A percentile compares a stretch with the other conserved stretches of the same genome.
Evolutionary conservation across 2,113 vertebrate species (phyloP).

Genomic region (Cottus gobio): DNA sequence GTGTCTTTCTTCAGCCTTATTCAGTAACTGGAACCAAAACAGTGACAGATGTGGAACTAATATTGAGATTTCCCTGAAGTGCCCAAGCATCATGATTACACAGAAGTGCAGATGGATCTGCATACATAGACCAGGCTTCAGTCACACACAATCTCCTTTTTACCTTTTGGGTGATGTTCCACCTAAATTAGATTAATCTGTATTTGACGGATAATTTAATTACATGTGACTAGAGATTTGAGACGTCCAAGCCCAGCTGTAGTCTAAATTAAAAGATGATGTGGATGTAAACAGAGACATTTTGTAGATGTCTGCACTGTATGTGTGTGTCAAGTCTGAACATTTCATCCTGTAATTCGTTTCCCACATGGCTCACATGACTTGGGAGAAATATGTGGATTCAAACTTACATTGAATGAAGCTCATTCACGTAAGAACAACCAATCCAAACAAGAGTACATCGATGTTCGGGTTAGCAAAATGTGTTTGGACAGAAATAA

Average conservation of each 20-base stretch:
- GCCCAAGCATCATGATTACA: slow-evolving; percentile 8
- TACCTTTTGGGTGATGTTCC: slow-evolving; percentile 36
- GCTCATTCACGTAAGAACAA: neutral
- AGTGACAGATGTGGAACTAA: slow-evolving; percentile 51
- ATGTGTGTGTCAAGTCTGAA: neutral
- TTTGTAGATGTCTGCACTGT: neutral
- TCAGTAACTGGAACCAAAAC: slow-evolving; percentile 37
- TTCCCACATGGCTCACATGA: neutral
- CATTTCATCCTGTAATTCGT: slow-evolving; percentile 15
- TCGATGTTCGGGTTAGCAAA: neutral
- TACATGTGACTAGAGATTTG: slow-evolving; percentile 48
- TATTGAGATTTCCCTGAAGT: slow-evolving; percentile 31
- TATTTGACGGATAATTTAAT: slow-evolving; percentile 44
- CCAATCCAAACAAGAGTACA: neutral
- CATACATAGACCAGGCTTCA: slow-evolving; percentile 19
- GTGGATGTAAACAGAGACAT: neutral
- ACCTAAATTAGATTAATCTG: slow-evolving; percentile 38
- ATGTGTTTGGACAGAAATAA: neutral
- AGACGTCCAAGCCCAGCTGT: slow-evolving; percentile 30
- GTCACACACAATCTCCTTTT: slow-evolving; percentile 5
- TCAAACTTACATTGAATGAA: neutral
- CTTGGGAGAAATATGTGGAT: neutral
- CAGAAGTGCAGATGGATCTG: slow-evolving; percentile 10
- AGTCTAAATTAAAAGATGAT: slow-evolving; percentile 25
- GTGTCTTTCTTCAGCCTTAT: slow-evolving; percentile 9